phyloP scores from a whole-genome alignment of 2,113 vertebrate genomes.

The Uropsilus gracilis region DNA sequence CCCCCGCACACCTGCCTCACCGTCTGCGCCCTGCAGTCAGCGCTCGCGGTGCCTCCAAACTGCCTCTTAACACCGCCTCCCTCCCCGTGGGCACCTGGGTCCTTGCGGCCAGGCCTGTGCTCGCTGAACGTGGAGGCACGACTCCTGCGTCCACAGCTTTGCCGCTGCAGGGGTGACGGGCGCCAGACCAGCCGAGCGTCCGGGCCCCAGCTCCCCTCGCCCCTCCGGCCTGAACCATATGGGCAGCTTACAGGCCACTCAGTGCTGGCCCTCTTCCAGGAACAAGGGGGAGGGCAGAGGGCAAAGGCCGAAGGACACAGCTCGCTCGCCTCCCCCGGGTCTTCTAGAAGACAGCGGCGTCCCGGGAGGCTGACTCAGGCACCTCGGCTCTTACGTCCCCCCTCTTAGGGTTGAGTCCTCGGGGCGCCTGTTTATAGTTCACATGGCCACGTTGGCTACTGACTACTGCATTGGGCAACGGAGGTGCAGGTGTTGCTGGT shows the following conservation, averaged over 20 bases:
- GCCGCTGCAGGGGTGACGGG: not conserved
- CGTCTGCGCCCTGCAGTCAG: not conserved
- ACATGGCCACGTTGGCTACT: not conserved
- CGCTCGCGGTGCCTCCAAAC: not conserved
- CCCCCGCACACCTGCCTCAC: no score
- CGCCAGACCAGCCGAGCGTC: not conserved
- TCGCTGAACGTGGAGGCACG: not conserved
- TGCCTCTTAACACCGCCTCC: not conserved
- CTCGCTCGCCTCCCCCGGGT: not conserved
- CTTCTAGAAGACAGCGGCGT: not conserved
- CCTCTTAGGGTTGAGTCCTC: not conserved
- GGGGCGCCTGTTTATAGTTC: not conserved
- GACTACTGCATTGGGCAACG: not conserved
- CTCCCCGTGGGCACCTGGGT: not conserved
- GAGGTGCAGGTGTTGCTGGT: not conserved
- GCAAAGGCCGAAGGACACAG: not conserved
- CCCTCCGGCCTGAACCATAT: not conserved
- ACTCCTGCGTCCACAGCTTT: not conserved
- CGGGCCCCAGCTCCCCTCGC: not conserved
- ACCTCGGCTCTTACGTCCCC: not conserved
- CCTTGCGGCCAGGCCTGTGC: not conserved
- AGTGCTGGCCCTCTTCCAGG: not conserved
- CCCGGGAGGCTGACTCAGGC: not conserved
- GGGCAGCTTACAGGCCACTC: not conserved
- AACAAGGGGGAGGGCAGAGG: not conserved